Evolutionary conservation across 2,113 vertebrate genomes (phyloP).

Genomic region (Rhizomys pruinosus): DNA sequence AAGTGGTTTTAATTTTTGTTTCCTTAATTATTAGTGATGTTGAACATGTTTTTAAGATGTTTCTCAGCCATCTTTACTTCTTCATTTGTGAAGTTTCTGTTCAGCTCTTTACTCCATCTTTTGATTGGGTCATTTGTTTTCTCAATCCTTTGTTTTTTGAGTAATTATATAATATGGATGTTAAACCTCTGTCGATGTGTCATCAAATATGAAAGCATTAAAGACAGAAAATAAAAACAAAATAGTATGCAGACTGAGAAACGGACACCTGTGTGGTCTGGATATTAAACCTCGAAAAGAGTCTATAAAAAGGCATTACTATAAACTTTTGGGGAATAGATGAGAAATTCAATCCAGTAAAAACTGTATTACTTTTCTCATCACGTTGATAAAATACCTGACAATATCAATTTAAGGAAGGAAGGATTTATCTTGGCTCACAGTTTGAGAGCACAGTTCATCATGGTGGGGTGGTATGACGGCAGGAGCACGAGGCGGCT

Average conservation of each 20-base stretch:
- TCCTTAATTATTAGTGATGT: too few species aligned
- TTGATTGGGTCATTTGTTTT: too few species aligned
- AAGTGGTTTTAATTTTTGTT: too few species aligned
- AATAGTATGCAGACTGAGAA: neutral
- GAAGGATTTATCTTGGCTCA: neutral
- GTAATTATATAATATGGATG: too few species aligned
- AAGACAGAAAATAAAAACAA: slow-evolving; percentile 40
- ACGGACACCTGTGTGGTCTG: neutral
- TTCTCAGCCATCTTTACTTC: too few species aligned
- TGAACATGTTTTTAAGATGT: too few species aligned
- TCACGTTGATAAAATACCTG: neutral
- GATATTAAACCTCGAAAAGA: neutral
- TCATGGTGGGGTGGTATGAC: neutral
- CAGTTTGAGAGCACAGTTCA: neutral
- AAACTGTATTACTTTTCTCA: neutral
- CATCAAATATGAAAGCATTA: slow-evolving; percentile 32
- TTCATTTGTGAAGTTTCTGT: too few species aligned
- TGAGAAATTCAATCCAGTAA: slow-evolving; percentile 22
- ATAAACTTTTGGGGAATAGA: neutral
- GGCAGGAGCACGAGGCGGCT: too few species aligned
- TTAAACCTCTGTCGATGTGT: too few species aligned
- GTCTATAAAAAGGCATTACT: slow-evolving; percentile 40
- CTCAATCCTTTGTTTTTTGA: too few species aligned
- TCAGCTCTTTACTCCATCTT: too few species aligned
- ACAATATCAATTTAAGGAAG: neutral